A percentile compares a stretch with the other conserved stretches of the same genome.
These are phyloP conservation scores for Papilio helenus DNA, from an alignment of 1,140 invertebrate genomes.

Conservation along the genomic window DNA sequence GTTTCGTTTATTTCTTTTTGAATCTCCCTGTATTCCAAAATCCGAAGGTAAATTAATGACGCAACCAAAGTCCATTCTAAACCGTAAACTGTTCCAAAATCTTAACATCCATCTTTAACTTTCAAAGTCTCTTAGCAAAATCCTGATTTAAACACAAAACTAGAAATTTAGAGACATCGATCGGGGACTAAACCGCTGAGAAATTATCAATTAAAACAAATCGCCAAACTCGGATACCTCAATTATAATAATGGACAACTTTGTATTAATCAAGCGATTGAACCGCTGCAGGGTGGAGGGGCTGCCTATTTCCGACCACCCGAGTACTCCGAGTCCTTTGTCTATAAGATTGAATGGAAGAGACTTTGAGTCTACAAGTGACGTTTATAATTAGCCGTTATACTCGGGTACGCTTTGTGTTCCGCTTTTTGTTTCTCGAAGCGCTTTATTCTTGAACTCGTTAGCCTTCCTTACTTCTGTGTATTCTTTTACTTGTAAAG, in stretches of 20 bases:
- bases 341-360: conserved; percentile 35
- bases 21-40: background rate
- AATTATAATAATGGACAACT: conserved; percentile 73
- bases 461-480: conserved; percentile 7
- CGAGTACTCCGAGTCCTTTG: conserved; percentile 23
- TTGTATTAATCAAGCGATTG: conserved; percentile 71
- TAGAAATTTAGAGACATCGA: conserved; percentile 46
- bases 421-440: conserved; percentile 21
- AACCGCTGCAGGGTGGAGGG: conserved; percentile 42
- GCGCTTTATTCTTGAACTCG: conserved; percentile 35
- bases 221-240: conserved; percentile 59
- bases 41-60: conserved; percentile 3
- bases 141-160: conserved; percentile 35
- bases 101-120: conserved; percentile 23
- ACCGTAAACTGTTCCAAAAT: conserved; percentile 22
- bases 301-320: conserved; percentile 34
- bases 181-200: conserved; percentile 41
- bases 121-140: conserved; percentile 31
- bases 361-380: conserved; percentile 29
- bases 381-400: conserved; percentile 30
- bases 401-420: conserved; percentile 28
- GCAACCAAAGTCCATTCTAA: background rate
- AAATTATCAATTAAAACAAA: conserved; percentile 59
- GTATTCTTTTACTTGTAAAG: background rate
- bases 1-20: background rate